These are phyloP conservation scores for Eidolon helvum DNA, from an alignment of 2,113 vertebrate species.

Conservation along the genomic window DNA sequence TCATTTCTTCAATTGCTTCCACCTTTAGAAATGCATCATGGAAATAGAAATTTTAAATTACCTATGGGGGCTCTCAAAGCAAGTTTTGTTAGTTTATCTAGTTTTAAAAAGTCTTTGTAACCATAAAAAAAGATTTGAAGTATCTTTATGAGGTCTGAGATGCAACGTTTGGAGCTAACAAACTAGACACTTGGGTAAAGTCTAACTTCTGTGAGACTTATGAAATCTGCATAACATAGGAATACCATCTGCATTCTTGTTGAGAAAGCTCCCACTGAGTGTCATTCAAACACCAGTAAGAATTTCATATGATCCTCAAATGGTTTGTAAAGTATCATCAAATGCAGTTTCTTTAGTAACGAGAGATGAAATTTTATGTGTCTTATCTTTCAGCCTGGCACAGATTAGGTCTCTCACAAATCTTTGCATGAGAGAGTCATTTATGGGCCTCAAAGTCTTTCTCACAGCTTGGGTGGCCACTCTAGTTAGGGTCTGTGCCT, in stretches of 20 bases:
- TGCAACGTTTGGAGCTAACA: slow-evolving; percentile 51
- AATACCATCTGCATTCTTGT: slow-evolving; percentile 57
- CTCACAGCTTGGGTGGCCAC: not conserved
- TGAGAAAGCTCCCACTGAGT: slow-evolving; percentile 39
- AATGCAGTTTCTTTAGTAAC: slow-evolving; percentile 31
- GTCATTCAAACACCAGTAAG: slow-evolving; percentile 23
- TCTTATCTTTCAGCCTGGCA: slow-evolving; percentile 37
- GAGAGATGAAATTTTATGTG: slow-evolving; percentile 10
- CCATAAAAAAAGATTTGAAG: slow-evolving; percentile 63
- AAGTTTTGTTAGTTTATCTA: slow-evolving; percentile 69
- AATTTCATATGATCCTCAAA: slow-evolving; percentile 31
- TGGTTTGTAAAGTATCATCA: slow-evolving; percentile 31
- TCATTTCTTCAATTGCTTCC: slow-evolving; percentile 53
- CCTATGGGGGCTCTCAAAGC: slow-evolving; percentile 48
- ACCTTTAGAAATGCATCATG: slow-evolving; percentile 50
- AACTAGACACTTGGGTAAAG: slow-evolving; percentile 71
- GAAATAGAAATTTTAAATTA: slow-evolving; percentile 65
- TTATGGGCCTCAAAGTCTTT: not conserved
- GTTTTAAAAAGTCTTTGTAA: slow-evolving; percentile 63
- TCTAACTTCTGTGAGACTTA: slow-evolving; percentile 58
- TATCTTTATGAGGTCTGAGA: slow-evolving; percentile 56
- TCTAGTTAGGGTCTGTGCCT: not conserved
- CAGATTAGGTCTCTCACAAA: not conserved
- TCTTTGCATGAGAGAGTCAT: not conserved
- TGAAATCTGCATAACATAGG: slow-evolving; percentile 62